Evolutionary conservation across 2,113 vertebrate genomes (phyloP).

Genomic region (Cygnus atratus): DNA sequence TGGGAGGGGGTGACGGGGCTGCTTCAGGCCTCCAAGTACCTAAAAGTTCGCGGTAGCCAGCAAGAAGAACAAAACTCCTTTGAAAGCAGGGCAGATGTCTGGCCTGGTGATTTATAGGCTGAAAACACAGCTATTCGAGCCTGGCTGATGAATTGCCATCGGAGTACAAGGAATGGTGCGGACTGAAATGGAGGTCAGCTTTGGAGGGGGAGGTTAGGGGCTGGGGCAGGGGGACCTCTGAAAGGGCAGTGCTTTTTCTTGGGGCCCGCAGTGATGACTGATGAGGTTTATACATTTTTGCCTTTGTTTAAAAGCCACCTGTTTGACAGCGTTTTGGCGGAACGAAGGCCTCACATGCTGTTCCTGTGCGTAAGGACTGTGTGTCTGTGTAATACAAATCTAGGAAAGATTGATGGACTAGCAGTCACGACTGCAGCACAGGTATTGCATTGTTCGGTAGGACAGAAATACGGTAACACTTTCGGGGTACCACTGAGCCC

Average conservation of each 20-base stretch:
- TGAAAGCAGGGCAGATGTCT: constrained; percentile 57
- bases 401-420: not conserved
- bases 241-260: constrained; percentile 55
- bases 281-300: constrained; percentile 61
- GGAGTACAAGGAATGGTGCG: constrained; percentile 45
- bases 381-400: not conserved
- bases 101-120: constrained; percentile 64
- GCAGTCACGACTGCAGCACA: not conserved
- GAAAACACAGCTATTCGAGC: constrained; percentile 60
- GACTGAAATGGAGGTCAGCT: constrained; percentile 64
- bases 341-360: constrained; percentile 36
- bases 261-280: constrained; percentile 42
- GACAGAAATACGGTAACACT: not conserved
- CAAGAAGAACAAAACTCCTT: constrained; percentile 66
- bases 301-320: constrained; percentile 66
- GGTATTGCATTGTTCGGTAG: not conserved
- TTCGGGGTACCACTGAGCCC: not conserved
- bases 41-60: constrained; percentile 50
- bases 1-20: constrained; percentile 16
- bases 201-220: constrained; percentile 53
- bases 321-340: not conserved
- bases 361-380: not conserved
- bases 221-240: constrained; percentile 52
- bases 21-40: constrained; percentile 18
- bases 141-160: constrained; percentile 56